phyloP scores from a whole-genome alignment of 2,797 vertebrate genomes.

The Oreonectes daqikongensis region DNA sequence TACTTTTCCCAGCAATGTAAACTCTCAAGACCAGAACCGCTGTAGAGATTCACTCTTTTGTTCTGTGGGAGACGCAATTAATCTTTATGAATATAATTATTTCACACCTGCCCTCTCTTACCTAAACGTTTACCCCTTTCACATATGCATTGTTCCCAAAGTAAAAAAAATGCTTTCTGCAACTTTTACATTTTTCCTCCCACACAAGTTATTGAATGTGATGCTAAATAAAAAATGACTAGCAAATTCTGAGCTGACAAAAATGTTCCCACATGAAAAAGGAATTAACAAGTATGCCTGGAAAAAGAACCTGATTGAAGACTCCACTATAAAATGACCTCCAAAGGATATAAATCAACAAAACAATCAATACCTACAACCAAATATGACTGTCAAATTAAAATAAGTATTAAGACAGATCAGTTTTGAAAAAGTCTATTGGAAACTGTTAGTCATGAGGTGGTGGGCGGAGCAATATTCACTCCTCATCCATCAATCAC shows the following conservation, averaged over 20 bases:
- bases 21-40: background rate
- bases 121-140: background rate
- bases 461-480: constrained; percentile 12
- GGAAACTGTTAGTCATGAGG: constrained; percentile 10
- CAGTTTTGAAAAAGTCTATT: background rate
- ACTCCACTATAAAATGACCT: background rate
- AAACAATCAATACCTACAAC: background rate
- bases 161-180: background rate
- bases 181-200: background rate
- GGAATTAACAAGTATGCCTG: too few relatives aligned
- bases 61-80: constrained; percentile 22
- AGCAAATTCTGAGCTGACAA: background rate
- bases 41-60: constrained; percentile 1
- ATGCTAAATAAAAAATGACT: background rate
- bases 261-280: background rate
- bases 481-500: constrained; percentile 37
- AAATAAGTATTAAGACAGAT: background rate
- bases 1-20: background rate
- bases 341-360: background rate
- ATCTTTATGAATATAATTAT: constrained; percentile 29
- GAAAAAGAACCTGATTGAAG: background rate
- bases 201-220: background rate
- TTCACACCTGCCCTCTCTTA: background rate
- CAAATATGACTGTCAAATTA: constrained; percentile 5
- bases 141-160: too few relatives aligned